Conservation (phyloP, 2,888 invertebrate species). For the Eristalis tenax region DNA sequence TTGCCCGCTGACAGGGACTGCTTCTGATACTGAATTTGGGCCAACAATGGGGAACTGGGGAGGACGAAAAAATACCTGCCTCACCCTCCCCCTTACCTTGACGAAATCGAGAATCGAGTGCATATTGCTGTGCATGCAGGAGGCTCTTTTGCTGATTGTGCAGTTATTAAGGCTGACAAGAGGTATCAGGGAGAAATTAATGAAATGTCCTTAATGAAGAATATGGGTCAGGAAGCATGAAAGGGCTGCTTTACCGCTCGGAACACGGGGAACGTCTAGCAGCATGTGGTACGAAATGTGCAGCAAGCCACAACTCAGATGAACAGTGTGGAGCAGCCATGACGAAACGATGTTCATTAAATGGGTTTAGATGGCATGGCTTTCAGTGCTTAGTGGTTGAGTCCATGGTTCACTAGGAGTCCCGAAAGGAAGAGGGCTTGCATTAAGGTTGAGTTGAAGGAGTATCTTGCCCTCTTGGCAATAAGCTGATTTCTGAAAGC, state of each 20-base stretch:
- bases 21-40: background rate
- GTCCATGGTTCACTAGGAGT: too few species aligned
- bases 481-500: too few species aligned
- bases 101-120: background rate
- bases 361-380: too few species aligned
- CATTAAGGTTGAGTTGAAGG: too few species aligned
- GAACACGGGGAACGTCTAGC: background rate
- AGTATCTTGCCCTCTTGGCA: too few species aligned
- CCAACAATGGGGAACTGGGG: background rate
- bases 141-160: constrained; percentile 32
- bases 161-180: constrained; percentile 35
- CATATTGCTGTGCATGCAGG: background rate
- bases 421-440: too few species aligned
- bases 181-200: constrained; percentile 15
- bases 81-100: background rate
- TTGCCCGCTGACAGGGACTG: background rate
- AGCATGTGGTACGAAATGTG: background rate
- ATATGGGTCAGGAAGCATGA: background rate
- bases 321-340: background rate
- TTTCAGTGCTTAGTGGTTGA: too few species aligned
- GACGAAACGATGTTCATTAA: too few species aligned
- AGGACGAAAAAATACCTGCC: background rate
- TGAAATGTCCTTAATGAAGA: constrained; percentile 6
- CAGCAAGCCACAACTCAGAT: background rate
- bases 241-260: background rate